A percentile compares a stretch with the other conserved stretches of the same genome.
Conservation (phyloP, 2,888 invertebrate species). For the Masnerella sp. region DNA sequence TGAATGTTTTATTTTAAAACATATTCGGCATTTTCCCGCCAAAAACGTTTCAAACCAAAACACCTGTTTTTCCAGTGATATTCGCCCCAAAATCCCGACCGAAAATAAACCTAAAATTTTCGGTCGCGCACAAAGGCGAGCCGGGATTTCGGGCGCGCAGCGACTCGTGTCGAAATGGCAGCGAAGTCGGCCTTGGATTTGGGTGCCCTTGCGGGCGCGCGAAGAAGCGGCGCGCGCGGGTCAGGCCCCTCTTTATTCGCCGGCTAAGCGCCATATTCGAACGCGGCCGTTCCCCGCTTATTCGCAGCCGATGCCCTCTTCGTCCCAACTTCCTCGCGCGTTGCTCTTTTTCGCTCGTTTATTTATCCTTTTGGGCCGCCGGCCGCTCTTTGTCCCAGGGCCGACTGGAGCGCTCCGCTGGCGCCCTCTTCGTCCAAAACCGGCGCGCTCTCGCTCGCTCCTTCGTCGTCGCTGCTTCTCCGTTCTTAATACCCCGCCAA, state of each 20-base stretch:
- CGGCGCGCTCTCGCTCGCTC: constrained; percentile 20
- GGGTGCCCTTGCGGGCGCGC: constrained; percentile 55
- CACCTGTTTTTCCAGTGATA: too few relatives aligned
- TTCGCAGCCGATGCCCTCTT: constrained; percentile 45
- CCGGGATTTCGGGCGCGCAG: constrained; percentile 47
- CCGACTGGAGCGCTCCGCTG: constrained; percentile 56
- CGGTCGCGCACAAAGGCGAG: too few relatives aligned
- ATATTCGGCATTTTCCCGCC: too few relatives aligned
- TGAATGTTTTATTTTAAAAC: too few relatives aligned
- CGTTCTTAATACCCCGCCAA: constrained; percentile 66
- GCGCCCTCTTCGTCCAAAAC: constrained; percentile 7
- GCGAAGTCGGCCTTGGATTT: constrained; percentile 63
- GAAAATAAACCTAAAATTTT: too few relatives aligned
- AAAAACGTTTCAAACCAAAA: too few relatives aligned
- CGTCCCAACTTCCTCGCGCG: constrained; percentile 48
- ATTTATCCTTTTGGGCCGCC: constrained; percentile 64
- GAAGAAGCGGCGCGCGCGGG: constrained; percentile 50
- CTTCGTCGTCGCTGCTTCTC: constrained; percentile 43
- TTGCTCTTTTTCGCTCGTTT: constrained; percentile 60
- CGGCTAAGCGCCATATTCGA: constrained; percentile 51
- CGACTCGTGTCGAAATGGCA: constrained; percentile 60
- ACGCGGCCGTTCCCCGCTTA: constrained; percentile 50
- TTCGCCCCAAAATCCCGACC: too few relatives aligned
- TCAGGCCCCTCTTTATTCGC: constrained; percentile 56
- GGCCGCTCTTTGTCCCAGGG: constrained; percentile 64